Evolutionary conservation across 2,797 vertebrate genomes (phyloP).

Genomic region (Gallinago stenura): DNA sequence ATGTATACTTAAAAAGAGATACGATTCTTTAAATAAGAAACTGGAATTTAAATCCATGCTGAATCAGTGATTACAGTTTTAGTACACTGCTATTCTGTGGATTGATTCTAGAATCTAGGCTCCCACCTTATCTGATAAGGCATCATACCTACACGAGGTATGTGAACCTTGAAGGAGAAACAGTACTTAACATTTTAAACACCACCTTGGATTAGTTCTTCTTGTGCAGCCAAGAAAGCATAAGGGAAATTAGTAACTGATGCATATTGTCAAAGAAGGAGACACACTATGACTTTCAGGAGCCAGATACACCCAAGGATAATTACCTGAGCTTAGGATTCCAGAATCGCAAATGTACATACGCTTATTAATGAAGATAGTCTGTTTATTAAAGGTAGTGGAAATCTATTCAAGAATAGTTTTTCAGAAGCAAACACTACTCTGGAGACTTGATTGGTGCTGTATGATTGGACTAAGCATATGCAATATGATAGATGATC

Average conservation of each 20-base stretch:
- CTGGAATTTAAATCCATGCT: not conserved
- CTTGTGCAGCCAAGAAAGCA: not conserved
- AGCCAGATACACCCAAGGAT: not conserved
- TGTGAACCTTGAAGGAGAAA: not conserved
- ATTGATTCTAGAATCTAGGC: not conserved
- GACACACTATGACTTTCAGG: not conserved
- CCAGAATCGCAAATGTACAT: not conserved
- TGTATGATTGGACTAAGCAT: not conserved
- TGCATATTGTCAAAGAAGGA: not conserved
- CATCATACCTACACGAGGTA: not conserved
- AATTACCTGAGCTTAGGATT: not conserved
- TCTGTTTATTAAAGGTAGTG: not conserved
- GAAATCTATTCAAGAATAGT: not conserved
- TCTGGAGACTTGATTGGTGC: not conserved
- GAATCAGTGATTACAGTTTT: not conserved
- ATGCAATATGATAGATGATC: not conserved
- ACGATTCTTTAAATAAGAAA: not conserved
- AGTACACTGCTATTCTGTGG: not conserved
- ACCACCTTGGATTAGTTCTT: not conserved
- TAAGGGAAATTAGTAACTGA: not conserved
- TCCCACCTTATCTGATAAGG: not conserved
- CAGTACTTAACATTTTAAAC: not conserved
- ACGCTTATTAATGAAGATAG: not conserved
- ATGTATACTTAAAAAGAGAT: not conserved
- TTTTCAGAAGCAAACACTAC: not conserved